These are phyloP conservation scores for Ginglymostoma cirratum DNA, from an alignment of 2,113 vertebrate genomes.

Conservation along the genomic window DNA sequence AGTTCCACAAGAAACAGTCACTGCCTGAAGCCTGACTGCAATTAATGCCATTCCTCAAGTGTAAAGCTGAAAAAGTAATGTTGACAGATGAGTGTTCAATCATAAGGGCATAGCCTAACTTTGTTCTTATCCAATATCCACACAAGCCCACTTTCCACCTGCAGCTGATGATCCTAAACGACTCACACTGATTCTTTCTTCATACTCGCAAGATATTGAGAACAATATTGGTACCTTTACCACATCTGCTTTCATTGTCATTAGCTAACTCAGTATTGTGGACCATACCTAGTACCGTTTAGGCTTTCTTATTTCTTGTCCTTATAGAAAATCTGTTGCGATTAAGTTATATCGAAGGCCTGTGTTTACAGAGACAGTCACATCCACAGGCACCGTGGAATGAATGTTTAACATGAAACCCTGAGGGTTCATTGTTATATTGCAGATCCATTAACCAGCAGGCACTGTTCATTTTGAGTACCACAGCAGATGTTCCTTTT, in stretches of 20 bases:
- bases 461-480: background rate
- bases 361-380: background rate
- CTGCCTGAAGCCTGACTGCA: background rate
- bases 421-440: background rate
- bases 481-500: background rate
- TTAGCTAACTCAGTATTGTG: background rate
- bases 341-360: background rate
- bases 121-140: background rate
- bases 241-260: background rate
- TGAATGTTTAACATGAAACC: background rate
- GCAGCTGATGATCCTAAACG: background rate
- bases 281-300: background rate
- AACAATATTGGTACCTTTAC: background rate
- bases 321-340: background rate
- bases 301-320: background rate
- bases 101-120: background rate
- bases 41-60: background rate
- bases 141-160: background rate
- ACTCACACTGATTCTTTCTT: background rate
- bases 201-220: background rate
- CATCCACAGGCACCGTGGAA: background rate
- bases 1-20: background rate
- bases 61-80: background rate
- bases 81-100: background rate
- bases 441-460: background rate